Base-by-base conservation (phyloP, 2,888 invertebrate species). In the Baronia brevicornis region DNA sequence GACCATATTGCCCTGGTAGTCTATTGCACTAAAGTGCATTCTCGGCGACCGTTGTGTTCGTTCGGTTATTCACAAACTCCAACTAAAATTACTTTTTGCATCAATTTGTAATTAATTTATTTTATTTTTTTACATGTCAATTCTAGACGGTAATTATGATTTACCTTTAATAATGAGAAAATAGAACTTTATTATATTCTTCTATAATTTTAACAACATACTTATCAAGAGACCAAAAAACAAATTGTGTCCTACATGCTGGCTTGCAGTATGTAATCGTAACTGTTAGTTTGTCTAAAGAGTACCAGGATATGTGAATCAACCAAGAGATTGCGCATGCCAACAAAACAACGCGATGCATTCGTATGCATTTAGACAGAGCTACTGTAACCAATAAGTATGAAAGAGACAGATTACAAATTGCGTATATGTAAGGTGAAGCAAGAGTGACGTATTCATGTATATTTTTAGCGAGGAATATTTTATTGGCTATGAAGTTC, bases 11-110 rank as follows among this genome's bases (percentile, higher is more conserved):
- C 54, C 75, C 74, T 79, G 60, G 78, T 79, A 74, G 43, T 49
- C 41, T 40, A 58, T 58, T 77, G 78, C 77, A 74, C 62, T 56
- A 43, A 65, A 60, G 44, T 75, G 75, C 77, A 77, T 67, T 65
- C 57, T 51, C 51, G 48, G 43, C 29, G 15, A 5, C 24, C 4
- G 30, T 12, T 11, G 8, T 23, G 12, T 28, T 24, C 21, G 11
- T 22, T 22, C 25, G 23, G 22, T 30, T 20, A 7, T n/a, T 7
- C 5, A 18, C 7, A 2, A n/a, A n/a, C n/a, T n/a, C n/a, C n/a
- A n/a, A n/a, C n/a, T n/a, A n/a, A n/a, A n/a, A n/a, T n/a, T n/a
- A n/a, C n/a, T n/a, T n/a, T n/a, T n/a, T n/a, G n/a, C n/a, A n/a
- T n/a, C n/a, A n/a, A n/a, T n/a, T n/a, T n/a, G n/a, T n/a, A 14